Evolutionary conservation across 2,113 vertebrate genomes (phyloP).

Genomic region (Brachyhypopomus occidentalis): DNA sequence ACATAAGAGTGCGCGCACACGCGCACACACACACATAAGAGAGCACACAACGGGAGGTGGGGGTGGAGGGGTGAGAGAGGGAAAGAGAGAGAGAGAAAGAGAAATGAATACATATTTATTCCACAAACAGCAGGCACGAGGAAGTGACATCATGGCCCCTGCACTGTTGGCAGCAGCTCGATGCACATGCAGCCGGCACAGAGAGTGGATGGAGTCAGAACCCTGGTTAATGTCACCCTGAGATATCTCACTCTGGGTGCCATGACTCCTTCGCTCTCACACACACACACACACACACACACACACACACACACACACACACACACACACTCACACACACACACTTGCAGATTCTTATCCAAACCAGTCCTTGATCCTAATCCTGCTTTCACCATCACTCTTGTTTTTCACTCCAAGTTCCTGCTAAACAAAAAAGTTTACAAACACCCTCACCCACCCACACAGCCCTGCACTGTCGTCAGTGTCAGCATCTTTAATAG

Average conservation of each 20-base stretch:
- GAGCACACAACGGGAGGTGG: too few species aligned
- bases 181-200: conserved; percentile 32
- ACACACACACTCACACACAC: not conserved
- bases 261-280: conserved; percentile 1
- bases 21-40: too few species aligned
- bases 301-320: not conserved
- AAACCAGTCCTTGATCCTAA: not conserved
- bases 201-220: conserved; percentile 40
- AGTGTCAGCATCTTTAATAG: conserved; percentile 32
- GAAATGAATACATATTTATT: conserved; percentile 61
- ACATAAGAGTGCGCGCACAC: too few species aligned
- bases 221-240: conserved; percentile 23
- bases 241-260: conserved; percentile 11
- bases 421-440: conserved; percentile 28
- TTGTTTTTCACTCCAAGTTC: not conserved
- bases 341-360: not conserved
- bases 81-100: conserved; percentile 40
- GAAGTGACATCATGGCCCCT: conserved; percentile 24
- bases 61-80: conserved; percentile 51
- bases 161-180: conserved; percentile 24
- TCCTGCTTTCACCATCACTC: not conserved
- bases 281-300: not conserved
- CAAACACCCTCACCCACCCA: conserved; percentile 21
- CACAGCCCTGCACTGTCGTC: not conserved
- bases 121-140: conserved; percentile 21